These are phyloP conservation scores for Hydraecia micacea DNA, from an alignment of 2,888 invertebrate species.

Conservation along the genomic window DNA sequence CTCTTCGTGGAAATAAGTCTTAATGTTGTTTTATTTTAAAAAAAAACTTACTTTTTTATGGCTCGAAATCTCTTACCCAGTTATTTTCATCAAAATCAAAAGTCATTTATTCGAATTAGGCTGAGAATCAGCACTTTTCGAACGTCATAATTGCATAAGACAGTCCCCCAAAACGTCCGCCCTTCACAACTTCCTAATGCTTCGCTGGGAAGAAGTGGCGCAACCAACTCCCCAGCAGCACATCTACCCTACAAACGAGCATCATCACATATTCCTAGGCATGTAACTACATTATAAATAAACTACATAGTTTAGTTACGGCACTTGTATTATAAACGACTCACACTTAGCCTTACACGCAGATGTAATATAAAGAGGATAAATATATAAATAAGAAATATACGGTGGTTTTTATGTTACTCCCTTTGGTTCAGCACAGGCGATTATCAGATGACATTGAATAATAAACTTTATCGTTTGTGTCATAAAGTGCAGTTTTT, in stretches of 20 bases:
- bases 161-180: no score
- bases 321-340: constrained; percentile 76
- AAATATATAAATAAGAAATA: constrained; percentile 73
- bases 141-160: no score
- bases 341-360: constrained; percentile 79
- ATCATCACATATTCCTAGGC: constrained; percentile 63
- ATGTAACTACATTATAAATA: constrained; percentile 37
- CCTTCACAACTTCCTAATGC: no score
- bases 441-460: neutral
- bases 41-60: neutral
- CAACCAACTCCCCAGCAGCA: no score
- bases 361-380: constrained; percentile 75
- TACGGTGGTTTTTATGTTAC: constrained; percentile 28
- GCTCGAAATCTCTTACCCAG: neutral
- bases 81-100: neutral
- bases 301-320: constrained; percentile 60
- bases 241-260: neutral
- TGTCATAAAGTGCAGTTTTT: neutral
- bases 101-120: no score
- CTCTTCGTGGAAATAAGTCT: neutral
- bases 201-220: no score
- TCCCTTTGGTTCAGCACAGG: neutral
- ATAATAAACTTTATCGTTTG: neutral
- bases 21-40: neutral
- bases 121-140: no score